Conservation (phyloP, 2,888 invertebrate species). For the Xestoiulus laeticollis region DNA sequence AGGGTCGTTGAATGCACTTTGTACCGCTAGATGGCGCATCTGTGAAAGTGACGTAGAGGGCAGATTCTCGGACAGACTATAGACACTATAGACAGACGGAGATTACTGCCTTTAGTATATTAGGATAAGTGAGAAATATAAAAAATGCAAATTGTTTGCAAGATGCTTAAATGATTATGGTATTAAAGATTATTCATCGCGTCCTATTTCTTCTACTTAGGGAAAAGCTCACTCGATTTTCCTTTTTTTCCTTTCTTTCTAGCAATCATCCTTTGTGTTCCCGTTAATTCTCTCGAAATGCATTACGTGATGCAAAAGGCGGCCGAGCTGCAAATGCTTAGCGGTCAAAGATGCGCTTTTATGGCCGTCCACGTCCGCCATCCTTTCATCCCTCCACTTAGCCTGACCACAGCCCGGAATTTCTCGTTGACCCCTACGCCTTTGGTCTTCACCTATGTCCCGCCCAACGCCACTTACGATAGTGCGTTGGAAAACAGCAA, state of each 20-base stretch:
- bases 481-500: not conserved
- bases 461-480: constrained; percentile 47
- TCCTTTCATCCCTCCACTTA: constrained; percentile 47
- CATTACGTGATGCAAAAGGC: constrained; percentile 53
- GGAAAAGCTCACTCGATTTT: not conserved
- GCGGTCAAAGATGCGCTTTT: constrained; percentile 51
- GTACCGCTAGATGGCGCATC: too few species aligned
- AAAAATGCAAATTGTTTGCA: too few species aligned
- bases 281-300: constrained; percentile 52
- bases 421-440: not conserved
- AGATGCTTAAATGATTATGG: too few species aligned
- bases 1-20: too few species aligned
- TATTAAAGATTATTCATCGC: too few species aligned
- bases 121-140: too few species aligned
- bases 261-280: constrained; percentile 52
- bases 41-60: too few species aligned
- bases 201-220: not conserved
- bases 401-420: constrained; percentile 2
- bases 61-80: too few species aligned
- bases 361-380: constrained; percentile 55
- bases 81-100: too few species aligned
- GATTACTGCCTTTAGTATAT: too few species aligned
- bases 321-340: constrained; percentile 52
- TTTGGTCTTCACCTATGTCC: constrained; percentile 51
- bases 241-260: not conserved